Percentiles rank a stretch among this genome's conserved stretches.
phyloP scores from a whole-genome alignment of 2,113 vertebrate genomes.

The Hystrix brachyura region DNA sequence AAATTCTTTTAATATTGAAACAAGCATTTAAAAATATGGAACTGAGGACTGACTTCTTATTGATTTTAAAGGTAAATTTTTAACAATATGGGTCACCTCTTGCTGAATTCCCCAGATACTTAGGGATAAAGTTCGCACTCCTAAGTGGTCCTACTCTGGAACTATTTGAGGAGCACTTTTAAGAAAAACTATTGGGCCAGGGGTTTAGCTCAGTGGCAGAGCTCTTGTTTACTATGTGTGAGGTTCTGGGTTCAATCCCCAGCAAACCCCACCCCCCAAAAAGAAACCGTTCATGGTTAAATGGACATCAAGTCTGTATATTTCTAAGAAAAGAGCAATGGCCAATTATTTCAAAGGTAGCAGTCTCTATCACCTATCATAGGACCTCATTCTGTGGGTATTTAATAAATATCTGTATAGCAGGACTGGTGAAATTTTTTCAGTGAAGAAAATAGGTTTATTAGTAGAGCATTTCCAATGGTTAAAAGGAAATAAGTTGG shows the following conservation, averaged over 20 bases:
- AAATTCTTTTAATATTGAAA: conserved; percentile 50
- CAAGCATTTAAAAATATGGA: background rate
- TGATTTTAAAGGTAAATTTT: conserved; percentile 36
- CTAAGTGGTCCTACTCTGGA: background rate
- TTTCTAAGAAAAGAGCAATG: background rate
- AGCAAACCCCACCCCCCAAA: no score
- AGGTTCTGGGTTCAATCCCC: no score
- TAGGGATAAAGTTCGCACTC: background rate
- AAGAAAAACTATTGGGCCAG: background rate
- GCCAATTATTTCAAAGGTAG: background rate
- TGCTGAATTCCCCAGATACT: background rate
- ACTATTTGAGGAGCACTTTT: background rate
- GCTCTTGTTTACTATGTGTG: no score
- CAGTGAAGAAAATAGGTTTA: conserved; percentile 1
- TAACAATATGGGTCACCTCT: background rate
- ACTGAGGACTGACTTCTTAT: background rate
- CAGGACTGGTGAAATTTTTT: background rate
- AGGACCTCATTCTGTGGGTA: background rate
- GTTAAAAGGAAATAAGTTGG: background rate
- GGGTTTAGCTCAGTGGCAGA: no score
- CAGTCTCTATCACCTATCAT: background rate
- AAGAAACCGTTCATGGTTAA: background rate
- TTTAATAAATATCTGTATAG: conserved; percentile 10
- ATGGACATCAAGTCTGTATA: background rate
- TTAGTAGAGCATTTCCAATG: conserved; percentile 8